Evolutionary conservation across 2,797 vertebrate genomes (phyloP).

Genomic region (Chaetodon trifasciatus): DNA sequence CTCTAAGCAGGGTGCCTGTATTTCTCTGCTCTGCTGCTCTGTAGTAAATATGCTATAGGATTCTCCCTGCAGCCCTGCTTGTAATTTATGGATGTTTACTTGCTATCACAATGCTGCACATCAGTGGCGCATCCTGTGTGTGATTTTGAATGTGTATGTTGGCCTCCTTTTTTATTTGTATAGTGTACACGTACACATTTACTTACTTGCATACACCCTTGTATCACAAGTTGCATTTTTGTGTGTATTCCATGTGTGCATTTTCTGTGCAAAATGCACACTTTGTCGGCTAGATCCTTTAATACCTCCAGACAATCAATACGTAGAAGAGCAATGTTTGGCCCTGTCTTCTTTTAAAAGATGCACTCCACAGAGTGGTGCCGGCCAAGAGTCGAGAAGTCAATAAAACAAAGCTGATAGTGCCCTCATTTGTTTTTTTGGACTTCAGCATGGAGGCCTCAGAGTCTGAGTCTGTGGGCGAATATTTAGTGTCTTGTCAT

Average conservation of each 20-base stretch:
- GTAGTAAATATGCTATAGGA: constrained; percentile 76
- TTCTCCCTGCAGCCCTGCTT: constrained; percentile 66
- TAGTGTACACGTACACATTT: background rate
- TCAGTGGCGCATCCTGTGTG: constrained; percentile 26
- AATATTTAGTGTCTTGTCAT: constrained; percentile 61
- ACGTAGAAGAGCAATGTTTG: constrained; percentile 64
- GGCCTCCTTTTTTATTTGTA: constrained; percentile 6
- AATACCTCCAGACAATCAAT: constrained; percentile 74
- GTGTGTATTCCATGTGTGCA: constrained; percentile 4
- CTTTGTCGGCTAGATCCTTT: constrained; percentile 67
- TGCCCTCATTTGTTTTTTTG: constrained; percentile 63
- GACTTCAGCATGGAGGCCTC: constrained; percentile 41
- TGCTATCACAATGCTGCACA: constrained; percentile 57
- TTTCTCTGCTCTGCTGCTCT: constrained; percentile 63
- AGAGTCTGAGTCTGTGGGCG: constrained; percentile 44
- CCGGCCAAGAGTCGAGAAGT: constrained; percentile 70
- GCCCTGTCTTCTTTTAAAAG: constrained; percentile 75
- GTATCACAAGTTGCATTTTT: constrained; percentile 24
- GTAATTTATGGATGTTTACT: constrained; percentile 78
- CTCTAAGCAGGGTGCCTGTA: constrained; percentile 44
- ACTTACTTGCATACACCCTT: background rate
- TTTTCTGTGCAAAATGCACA: constrained; percentile 31
- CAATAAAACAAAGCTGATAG: constrained; percentile 75
- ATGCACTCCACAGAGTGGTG: constrained; percentile 69
- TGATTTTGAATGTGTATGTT: constrained; percentile 19